A percentile compares a stretch with the other conserved stretches of the same genome.
Evolutionary conservation across 2,888 invertebrate species (phyloP).

Genomic region (Morinoia aosen): DNA sequence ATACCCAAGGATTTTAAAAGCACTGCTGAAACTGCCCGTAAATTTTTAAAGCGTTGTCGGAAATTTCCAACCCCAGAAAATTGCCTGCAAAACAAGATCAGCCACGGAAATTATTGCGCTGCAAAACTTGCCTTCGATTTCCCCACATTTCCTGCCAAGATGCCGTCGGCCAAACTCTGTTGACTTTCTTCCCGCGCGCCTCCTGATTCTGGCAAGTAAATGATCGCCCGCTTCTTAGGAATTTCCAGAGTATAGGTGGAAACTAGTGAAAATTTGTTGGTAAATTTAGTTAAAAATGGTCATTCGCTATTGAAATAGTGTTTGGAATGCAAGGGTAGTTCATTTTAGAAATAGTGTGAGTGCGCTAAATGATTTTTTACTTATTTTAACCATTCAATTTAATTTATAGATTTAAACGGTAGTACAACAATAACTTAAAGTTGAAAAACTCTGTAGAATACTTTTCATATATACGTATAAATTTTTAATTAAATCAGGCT

Average conservation of each 20-base stretch:
- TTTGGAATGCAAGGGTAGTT: background rate
- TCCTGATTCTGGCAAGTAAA: background rate
- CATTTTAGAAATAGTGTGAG: background rate
- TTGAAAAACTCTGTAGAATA: too few relatives aligned
- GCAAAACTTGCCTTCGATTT: conserved; percentile 48
- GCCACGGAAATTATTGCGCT: conserved; percentile 10
- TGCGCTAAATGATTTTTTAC: too few relatives aligned
- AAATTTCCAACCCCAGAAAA: background rate
- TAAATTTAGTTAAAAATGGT: background rate
- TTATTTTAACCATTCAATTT: too few relatives aligned
- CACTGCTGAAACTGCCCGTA: background rate
- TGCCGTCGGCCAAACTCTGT: background rate
- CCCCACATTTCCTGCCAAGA: background rate
- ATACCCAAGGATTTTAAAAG: background rate
- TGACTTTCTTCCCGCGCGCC: background rate
- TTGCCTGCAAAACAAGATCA: conserved; percentile 25
- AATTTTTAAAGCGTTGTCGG: background rate
- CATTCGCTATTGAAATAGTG: background rate
- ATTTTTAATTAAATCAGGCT: too few relatives aligned
- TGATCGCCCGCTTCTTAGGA: background rate
- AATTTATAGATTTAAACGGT: too few relatives aligned
- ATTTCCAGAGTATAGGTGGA: background rate
- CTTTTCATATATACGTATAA: too few relatives aligned
- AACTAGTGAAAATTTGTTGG: background rate
- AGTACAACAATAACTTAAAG: too few relatives aligned